These are phyloP conservation scores for Chloropsis cyanopogon DNA, from an alignment of 2,113 vertebrate species.

Conservation along the genomic window DNA sequence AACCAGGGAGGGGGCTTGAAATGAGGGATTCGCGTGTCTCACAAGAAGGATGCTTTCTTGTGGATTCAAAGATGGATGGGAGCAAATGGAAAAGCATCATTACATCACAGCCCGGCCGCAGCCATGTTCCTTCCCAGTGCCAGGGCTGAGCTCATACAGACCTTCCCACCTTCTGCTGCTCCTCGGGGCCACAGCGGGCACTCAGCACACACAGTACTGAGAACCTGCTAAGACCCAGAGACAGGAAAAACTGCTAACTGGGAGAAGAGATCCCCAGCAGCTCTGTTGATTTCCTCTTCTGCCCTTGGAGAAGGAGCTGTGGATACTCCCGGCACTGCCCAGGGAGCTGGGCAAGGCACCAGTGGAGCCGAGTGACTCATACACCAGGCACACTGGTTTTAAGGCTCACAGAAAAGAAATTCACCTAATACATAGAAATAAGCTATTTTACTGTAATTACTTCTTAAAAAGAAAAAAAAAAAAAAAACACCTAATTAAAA, in stretches of 20 bases:
- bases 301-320: background rate
- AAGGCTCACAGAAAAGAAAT: background rate
- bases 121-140: rapidly evolving
- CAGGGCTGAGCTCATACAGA: background rate
- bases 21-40: background rate
- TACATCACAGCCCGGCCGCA: background rate
- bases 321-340: rapidly evolving
- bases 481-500: background rate
- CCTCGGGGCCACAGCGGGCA: background rate
- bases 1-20: background rate
- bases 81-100: background rate
- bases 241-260: background rate
- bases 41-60: background rate
- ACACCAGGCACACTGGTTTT: rapidly evolving
- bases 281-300: background rate
- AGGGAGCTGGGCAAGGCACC: background rate
- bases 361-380: background rate
- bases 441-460: background rate
- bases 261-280: background rate
- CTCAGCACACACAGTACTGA: rapidly evolving
- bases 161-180: background rate
- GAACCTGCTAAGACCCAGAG: rapidly evolving
- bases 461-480: background rate
- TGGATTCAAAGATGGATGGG: background rate
- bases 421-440: background rate